Evolutionary conservation across 2,888 invertebrate genomes (phyloP), one percentile per base, ranked within the genome.

Genomic region (Panopea generosa): DNA sequence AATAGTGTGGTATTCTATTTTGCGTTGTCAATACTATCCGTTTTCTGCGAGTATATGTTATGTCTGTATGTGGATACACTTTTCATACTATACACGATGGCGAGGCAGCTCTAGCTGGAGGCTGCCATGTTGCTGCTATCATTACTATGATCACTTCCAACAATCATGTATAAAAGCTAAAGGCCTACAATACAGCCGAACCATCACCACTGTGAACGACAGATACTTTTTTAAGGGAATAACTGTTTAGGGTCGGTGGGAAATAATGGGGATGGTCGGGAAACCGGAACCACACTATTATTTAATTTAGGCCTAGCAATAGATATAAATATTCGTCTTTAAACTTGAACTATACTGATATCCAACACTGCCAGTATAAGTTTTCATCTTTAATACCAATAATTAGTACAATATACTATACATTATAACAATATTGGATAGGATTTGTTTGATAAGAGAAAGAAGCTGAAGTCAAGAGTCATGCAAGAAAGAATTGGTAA

Each of bases 51-150:
- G n/a, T n/a, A n/a, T n/a, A n/a, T n/a, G n/a, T n/a, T n/a, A n/a
- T n/a, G n/a, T n/a, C n/a, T n/a, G n/a, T n/a, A n/a, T n/a, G n/a
- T n/a, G n/a, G 40, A 40, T 40, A 40, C 40, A 40, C 40, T 40
- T 40, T 40, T 40, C 40, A 40, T 40, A 40, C 40, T 40, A 40
- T 40, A 40, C 40, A 40, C 40, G 16, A 40, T 40, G 40, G 40
- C 40, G 40, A 40, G 40, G 40, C 40, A 40, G 40, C 40, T 40
- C 40, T 40, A 40, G 40, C 40, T 40, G 40, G 40, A 40, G 40
- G 40, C 40, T 40, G 40, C 40, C 40, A 40, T 40, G 40, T 40
- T 40, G 40, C 40, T 40, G 40, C 40, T 40, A 40, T 40, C 40
- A 40, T 40, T 40, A 40, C 40, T 40, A 40, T 40, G 40, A 40